These are phyloP conservation scores for Eulemur albifrons DNA, from an alignment of 2,797 vertebrate species.

Conservation along the genomic window DNA sequence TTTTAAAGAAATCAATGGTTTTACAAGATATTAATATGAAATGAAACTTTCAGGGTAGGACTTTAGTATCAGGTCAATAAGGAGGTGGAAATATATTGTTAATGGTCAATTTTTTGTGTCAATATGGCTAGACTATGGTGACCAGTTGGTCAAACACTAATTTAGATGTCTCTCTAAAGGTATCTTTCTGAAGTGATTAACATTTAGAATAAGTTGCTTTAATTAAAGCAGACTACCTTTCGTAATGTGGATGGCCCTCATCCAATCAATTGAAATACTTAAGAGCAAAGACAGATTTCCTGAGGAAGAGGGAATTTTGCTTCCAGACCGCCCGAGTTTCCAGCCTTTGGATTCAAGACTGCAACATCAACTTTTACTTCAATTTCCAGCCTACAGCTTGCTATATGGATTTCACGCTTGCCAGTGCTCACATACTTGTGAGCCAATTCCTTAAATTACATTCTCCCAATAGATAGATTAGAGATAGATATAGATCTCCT, in stretches of 20 bases:
- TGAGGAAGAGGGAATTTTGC: not conserved
- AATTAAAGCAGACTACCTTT: not conserved
- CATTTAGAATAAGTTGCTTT: not conserved
- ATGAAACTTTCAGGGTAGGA: not conserved
- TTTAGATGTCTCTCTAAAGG: not conserved
- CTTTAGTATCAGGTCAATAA: not conserved
- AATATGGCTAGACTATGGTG: not conserved
- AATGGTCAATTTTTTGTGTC: not conserved
- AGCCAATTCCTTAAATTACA: not conserved
- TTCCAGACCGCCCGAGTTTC: not conserved
- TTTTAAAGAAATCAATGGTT: not conserved
- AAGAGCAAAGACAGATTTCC: not conserved
- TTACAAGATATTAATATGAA: not conserved
- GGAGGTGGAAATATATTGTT: not conserved
- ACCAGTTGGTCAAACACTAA: not conserved
- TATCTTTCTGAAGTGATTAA: not conserved
- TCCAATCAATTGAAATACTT: not conserved
- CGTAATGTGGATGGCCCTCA: not conserved
- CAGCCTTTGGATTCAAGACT: not conserved
- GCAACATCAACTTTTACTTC: not conserved
- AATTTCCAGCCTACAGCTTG: not conserved
- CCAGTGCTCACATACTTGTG: not conserved
- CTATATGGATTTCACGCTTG: not conserved
- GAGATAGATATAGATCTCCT: not conserved
- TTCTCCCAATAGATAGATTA: not conserved